Evolutionary conservation across 2,113 vertebrate species (phyloP).

Genomic region (Poicephalus meyeri): DNA sequence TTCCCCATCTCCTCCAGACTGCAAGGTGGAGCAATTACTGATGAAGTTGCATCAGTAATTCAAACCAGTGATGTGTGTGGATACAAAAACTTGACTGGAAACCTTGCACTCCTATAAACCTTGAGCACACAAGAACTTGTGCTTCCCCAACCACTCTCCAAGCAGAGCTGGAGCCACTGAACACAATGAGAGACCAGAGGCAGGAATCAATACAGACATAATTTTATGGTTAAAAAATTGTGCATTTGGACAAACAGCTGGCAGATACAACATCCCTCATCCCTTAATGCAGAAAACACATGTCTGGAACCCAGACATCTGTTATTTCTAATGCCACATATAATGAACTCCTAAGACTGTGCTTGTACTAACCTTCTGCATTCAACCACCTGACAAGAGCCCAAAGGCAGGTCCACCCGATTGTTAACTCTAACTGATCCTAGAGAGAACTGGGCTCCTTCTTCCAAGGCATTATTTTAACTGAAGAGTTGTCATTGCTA

Average conservation of each 20-base stretch:
- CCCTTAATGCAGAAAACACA: not conserved
- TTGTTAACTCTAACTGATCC: not conserved
- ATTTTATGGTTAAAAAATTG: constrained; percentile 46
- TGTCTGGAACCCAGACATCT: not conserved
- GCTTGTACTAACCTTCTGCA: constrained; percentile 5
- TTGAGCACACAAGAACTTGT: not conserved
- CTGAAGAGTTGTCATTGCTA: not conserved
- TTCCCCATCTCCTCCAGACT: not conserved
- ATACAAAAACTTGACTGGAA: not conserved
- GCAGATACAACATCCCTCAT: not conserved
- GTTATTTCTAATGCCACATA: not conserved
- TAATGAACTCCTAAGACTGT: not conserved
- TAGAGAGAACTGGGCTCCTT: not conserved
- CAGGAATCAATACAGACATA: constrained; percentile 12
- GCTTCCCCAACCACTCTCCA: accelerated
- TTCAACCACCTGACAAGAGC: not conserved
- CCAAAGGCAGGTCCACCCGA: not conserved
- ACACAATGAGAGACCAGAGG: not conserved
- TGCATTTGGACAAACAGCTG: constrained; percentile 18
- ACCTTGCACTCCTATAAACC: not conserved
- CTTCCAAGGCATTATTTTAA: not conserved
- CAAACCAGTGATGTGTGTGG: not conserved
- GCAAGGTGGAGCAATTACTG: not conserved
- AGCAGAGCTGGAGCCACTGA: not conserved
- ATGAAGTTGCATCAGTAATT: not conserved